Conservation (phyloP, 2,888 invertebrate genomes). For the Sesamia inferens region DNA sequence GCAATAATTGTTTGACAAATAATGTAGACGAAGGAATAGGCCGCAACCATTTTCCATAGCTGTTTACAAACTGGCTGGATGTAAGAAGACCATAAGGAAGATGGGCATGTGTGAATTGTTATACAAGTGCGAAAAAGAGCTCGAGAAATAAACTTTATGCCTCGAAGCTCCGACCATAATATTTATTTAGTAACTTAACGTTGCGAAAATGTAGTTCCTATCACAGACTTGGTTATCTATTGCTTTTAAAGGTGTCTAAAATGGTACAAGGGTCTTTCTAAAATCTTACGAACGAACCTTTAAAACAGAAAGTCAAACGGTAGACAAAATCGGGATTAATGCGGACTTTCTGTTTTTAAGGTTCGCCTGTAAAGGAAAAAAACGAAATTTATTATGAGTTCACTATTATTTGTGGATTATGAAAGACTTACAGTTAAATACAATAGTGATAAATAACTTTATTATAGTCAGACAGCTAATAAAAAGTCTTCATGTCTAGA, state of each 20-base stretch:
- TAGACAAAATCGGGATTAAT: background rate
- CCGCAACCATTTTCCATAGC: background rate
- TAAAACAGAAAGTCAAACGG: background rate
- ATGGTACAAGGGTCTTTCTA: background rate
- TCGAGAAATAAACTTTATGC: background rate
- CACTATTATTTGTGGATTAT: too few relatives aligned
- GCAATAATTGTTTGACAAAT: background rate
- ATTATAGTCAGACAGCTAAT: too few relatives aligned
- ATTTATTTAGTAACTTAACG: background rate
- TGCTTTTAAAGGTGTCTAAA: background rate
- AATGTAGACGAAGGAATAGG: background rate
- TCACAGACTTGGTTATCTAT: background rate
- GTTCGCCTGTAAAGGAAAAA: background rate
- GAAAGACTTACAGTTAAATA: too few relatives aligned
- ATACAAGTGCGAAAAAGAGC: slow-evolving; percentile 1
- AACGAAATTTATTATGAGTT: too few relatives aligned
- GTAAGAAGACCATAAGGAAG: background rate
- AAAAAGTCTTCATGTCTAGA: too few relatives aligned
- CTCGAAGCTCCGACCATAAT: background rate
- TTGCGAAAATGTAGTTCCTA: background rate
- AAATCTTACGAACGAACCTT: too few relatives aligned
- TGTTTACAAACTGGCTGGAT: slow-evolving; percentile 4
- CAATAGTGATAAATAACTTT: too few relatives aligned
- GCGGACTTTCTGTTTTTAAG: background rate
- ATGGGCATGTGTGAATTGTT: slow-evolving; percentile 18